Conservation (phyloP, 2,888 invertebrate species). For the Clepsis dumicolana region DNA sequence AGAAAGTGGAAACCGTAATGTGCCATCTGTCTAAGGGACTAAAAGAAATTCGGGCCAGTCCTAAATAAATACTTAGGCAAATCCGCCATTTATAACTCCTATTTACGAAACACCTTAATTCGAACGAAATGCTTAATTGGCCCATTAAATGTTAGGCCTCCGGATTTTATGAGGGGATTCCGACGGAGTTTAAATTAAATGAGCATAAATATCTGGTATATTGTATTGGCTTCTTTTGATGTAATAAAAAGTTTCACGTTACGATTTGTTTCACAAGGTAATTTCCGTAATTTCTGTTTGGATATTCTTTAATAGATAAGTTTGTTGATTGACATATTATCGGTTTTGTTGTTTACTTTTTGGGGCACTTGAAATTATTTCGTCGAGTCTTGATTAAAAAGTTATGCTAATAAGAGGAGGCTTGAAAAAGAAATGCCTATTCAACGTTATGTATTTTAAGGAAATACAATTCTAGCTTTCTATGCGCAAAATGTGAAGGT, state of each 20-base stretch:
- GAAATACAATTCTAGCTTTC: no score
- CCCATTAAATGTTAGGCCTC: slow-evolving; percentile 25
- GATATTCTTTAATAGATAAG: slow-evolving; percentile 7
- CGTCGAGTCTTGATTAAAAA: background rate
- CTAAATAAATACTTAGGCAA: slow-evolving; percentile 27
- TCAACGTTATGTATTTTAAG: no score
- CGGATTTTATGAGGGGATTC: slow-evolving; percentile 15
- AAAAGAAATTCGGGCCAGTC: slow-evolving; percentile 7
- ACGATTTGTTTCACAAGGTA: slow-evolving; percentile 9
- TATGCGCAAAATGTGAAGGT: no score
- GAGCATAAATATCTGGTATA: slow-evolving; percentile 10
- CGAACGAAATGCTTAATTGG: slow-evolving; percentile 28
- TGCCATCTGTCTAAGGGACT: background rate
- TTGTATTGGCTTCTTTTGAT: slow-evolving; percentile 27
- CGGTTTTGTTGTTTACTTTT: slow-evolving; percentile 3
- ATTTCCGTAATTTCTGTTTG: background rate
- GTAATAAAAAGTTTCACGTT: slow-evolving; percentile 8
- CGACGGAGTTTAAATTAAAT: slow-evolving; percentile 9
- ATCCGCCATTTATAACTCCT: slow-evolving; percentile 21
- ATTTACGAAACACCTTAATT: slow-evolving; percentile 40
- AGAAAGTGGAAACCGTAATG: background rate
- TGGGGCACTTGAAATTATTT: background rate
- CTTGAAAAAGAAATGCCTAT: background rate
- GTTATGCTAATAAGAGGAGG: background rate
- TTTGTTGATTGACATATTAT: background rate